Conservation (phyloP, 2,113 vertebrate genomes). For the Cricetomys ansorgei region DNA sequence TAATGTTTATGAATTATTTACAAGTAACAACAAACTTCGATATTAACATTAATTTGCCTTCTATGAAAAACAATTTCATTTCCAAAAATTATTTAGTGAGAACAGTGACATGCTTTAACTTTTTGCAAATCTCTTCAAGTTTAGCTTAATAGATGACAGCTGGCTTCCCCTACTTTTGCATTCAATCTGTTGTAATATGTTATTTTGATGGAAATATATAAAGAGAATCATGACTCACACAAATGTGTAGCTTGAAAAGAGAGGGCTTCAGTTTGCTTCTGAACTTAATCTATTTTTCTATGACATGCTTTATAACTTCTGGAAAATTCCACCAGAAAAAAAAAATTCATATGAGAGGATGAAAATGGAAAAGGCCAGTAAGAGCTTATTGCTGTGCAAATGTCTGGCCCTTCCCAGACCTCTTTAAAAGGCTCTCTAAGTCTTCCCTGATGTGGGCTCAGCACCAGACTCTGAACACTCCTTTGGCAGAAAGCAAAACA, state of each 20-base stretch:
- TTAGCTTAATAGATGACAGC: conserved; percentile 62
- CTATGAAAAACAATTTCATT: not conserved
- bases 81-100: not conserved
- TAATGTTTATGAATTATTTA: conserved; percentile 22
- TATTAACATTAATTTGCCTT: not conserved
- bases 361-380: not conserved
- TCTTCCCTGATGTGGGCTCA: not conserved
- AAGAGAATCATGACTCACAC: conserved; percentile 64
- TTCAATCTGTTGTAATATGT: conserved; percentile 71
- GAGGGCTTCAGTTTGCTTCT: conserved; percentile 63
- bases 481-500: not conserved
- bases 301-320: conserved; percentile 27
- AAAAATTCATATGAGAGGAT: not conserved
- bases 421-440: not conserved
- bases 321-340: conserved; percentile 50
- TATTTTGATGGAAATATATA: conserved; percentile 76
- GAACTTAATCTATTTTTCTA: conserved; percentile 57
- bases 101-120: conserved; percentile 26
- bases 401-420: not conserved
- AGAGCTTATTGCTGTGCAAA: not conserved
- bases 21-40: conserved; percentile 3
- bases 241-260: conserved; percentile 45
- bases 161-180: conserved; percentile 65
- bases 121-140: conserved; percentile 61
- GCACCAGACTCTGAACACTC: not conserved